These are phyloP conservation scores for Erebia aethiops DNA, from an alignment of 2,888 invertebrate species.

Conservation along the genomic window DNA sequence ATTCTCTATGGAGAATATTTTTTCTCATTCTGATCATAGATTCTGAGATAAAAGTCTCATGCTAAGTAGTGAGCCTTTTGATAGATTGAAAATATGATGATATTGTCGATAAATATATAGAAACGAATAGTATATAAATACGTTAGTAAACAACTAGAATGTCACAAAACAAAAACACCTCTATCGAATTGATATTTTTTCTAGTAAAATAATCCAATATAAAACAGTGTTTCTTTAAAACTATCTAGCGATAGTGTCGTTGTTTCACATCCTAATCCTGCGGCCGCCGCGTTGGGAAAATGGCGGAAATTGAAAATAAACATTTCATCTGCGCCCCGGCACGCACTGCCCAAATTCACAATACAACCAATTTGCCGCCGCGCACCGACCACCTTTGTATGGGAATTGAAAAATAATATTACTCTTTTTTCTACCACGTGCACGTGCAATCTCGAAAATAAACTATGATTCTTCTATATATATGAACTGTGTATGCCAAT, in stretches of 20 bases:
- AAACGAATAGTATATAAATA: not conserved
- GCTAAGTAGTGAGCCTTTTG: too few species aligned
- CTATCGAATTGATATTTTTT: not conserved
- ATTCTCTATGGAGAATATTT: too few species aligned
- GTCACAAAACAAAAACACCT: not conserved
- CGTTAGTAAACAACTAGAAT: not conserved
- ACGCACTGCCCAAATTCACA: constrained; percentile 83
- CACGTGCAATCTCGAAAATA: constrained; percentile 76
- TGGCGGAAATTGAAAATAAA: constrained; percentile 83
- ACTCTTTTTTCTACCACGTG: constrained; percentile 72
- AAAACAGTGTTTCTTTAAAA: constrained; percentile 39
- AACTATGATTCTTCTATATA: constrained; percentile 61
- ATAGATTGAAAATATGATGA: too few species aligned
- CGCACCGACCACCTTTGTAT: constrained; percentile 81
- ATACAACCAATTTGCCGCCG: constrained; percentile 82
- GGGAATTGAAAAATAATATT: constrained; percentile 83
- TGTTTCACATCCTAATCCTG: constrained; percentile 74
- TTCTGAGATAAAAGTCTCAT: too few species aligned
- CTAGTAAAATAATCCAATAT: constrained; percentile 3
- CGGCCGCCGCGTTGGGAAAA: constrained; percentile 74
- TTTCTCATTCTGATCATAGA: too few species aligned
- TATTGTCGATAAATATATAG: not conserved
- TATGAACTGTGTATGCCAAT: constrained; percentile 17
- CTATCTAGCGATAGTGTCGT: constrained; percentile 54
- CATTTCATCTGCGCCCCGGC: constrained; percentile 80